phyloP scores from a whole-genome alignment of 2,113 vertebrate species.

The Cyprinus carpio region DNA sequence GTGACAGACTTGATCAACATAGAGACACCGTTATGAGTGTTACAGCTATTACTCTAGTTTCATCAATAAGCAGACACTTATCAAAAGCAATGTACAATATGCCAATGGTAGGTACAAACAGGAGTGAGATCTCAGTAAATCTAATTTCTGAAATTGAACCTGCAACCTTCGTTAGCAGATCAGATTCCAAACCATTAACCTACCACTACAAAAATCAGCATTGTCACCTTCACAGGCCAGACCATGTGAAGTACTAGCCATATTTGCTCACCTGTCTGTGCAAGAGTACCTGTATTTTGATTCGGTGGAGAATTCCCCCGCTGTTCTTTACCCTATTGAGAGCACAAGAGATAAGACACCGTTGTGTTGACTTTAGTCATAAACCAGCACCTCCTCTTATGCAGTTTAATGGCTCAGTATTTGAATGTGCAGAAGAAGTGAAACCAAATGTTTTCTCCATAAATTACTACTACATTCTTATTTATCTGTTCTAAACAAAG shows the following conservation, averaged over 20 bases:
- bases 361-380: not conserved
- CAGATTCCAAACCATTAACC: not conserved
- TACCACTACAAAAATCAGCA: not conserved
- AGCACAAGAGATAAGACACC: not conserved
- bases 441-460: not conserved
- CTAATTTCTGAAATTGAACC: constrained; percentile 3
- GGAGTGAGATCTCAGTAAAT: not conserved
- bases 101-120: not conserved
- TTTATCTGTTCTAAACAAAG: not conserved
- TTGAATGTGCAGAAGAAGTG: not conserved
- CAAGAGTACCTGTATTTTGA: constrained; percentile 86
- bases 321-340: constrained; percentile 85
- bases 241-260: not conserved
- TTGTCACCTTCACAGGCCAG: not conserved
- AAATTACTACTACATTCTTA: too few species aligned
- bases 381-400: not conserved
- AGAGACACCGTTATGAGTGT: not conserved
- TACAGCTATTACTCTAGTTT: not conserved
- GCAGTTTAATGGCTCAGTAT: not conserved
- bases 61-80: not conserved
- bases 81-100: not conserved
- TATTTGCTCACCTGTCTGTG: constrained; percentile 81
- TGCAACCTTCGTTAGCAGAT: not conserved
- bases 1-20: not conserved
- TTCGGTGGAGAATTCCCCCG: constrained; percentile 85